Base-by-base conservation (phyloP, 2,888 invertebrate species). In the Pammene fasciana region DNA sequence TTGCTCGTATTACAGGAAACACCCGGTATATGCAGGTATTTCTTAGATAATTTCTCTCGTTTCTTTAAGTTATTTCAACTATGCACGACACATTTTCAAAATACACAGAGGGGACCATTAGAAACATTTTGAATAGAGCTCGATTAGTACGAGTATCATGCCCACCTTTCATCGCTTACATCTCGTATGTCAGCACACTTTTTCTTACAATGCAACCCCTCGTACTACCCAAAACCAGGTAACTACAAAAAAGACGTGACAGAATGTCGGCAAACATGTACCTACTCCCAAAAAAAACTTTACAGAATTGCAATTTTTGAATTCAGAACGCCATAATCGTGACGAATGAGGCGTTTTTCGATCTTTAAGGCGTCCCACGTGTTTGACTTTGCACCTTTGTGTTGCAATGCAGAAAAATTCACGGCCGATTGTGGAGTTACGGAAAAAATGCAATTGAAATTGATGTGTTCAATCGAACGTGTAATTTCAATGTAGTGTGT, bases 211-310 rank as follows among this genome's bases (percentile, higher is more conserved):
- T 82, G 78, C 79, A 80, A 83, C 83, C 86, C 89, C 83, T 87
- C 86, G 82, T 61, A 87, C 86, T 87, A 88, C 78, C 83, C 85
- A 84, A 83, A 75, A 86, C 84, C 91, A 90, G 91, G 90, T 90
- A 90, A 87, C 82, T 76, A 79, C 56, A 74, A 79, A 83, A 89
- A 88, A 89, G 85, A 92, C 92, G 92, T 92, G 92, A 92, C 91
- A 91, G 90, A 92, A 92, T 91, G 91, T 88, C 88, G 83, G 90
- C 89, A 92, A 92, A 92, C 92, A 92, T 86, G 88, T 92, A 91
- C 91, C 92, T 90, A 86, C 82, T 78, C 72, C 82, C 76, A 81
- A 87, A 85, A 82, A 78, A 80, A 65, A 72, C 80, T 80, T 80
- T 86, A 78, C 77, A 84, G 86, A 83, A 85, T 81, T 78, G 82